Evolutionary conservation across 1,140 invertebrate genomes (phyloP), one percentile per base, ranked within the genome.

Genomic region (Drosophila funebris): DNA sequence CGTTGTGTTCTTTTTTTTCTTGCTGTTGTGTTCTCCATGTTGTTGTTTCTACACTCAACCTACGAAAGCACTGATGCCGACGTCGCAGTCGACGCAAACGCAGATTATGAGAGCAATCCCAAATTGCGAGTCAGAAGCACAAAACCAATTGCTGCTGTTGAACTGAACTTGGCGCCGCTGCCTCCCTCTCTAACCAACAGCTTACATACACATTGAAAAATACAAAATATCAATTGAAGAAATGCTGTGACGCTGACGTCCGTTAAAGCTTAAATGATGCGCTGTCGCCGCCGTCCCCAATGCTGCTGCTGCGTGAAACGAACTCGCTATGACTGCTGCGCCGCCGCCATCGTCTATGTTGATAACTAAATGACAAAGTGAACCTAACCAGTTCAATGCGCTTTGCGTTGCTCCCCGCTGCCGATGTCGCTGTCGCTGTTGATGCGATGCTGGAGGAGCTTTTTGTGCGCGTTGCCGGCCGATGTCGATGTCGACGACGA

Each of bases 381-480:
- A 83, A 85, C 75, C 39, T 74, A 87, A 85, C 77, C 82, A 87
- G 81, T 87, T 85, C 77, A 78, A 85, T 87, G 81, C 78, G 81
- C 82, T 81, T 85, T 71, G 48, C 57, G 50, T 73, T 77, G 63
- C 67, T 70, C 48, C 58, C 37, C 37, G 37, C 37, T 39, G 36
- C 13, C 20, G 14, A 13, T 37, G 31, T 9, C 22, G 31, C 63
- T 24, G 46, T 24, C n/a, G 33, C 11, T 37, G 33, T 24, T 18
- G 29, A 39, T 24, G 37, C 37, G 29, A 39, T 24, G 37, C 37
- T 41, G 31, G 9, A 43, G 20, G 57, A 76, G 73, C 73, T 76
- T 76, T 72, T 63, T 20, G 33, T 27, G 58, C 20, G 61, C 33
- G 31, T 36, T 36, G 46, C 24, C 24, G 24, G 46, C 13, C 18